Base-by-base conservation (phyloP, 2,797 vertebrate species). In the Champsocephalus esox region DNA sequence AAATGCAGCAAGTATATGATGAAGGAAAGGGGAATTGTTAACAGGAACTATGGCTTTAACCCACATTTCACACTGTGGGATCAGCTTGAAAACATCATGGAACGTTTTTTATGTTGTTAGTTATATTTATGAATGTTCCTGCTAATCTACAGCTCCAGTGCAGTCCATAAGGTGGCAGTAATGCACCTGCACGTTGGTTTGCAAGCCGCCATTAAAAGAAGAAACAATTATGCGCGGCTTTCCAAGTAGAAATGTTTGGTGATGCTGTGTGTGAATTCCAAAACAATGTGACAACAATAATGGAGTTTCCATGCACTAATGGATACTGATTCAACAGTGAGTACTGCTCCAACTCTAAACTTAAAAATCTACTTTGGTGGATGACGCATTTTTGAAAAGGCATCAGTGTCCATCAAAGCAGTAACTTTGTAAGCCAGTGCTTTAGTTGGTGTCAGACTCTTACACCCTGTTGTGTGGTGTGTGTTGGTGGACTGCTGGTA, bases 171-270 rank as follows among this genome's bases (percentile, higher is more conserved):
- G 34, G 34, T 6, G 34, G 34, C 34, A 38, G 34, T 38, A 38
- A 38, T 38, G 34, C 8, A 38, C 34, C 34, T 9, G 34, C 8
- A 38, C 6, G 2, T 38, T 38, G 34, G 8, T 38, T 38, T 38
- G 34, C 34, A 7, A 38, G 2, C 8, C 34, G 6, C 34, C 34
- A 38, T 38, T 38, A 38, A 38, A 38, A 38, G 34, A 38, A 38
- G 34, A 38, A 34, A 6, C 2, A 7, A 38, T 71, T 71, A 82
- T 76, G 57, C 58, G 24, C 44, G 21, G 4, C 13, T 43, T 50
- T 49, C 8, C 34, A 38, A 38, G 34, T 38, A 9, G 34, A 1
- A 38, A 11, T 46, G 45, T 60, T 17, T 17, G 2, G 12, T 17
- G 17, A n/a, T 48, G 12, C 0, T 28, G 24, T 28, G 24, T 38